Conservation (phyloP, 2,113 vertebrate species). For the Anthoscopus minutus region DNA sequence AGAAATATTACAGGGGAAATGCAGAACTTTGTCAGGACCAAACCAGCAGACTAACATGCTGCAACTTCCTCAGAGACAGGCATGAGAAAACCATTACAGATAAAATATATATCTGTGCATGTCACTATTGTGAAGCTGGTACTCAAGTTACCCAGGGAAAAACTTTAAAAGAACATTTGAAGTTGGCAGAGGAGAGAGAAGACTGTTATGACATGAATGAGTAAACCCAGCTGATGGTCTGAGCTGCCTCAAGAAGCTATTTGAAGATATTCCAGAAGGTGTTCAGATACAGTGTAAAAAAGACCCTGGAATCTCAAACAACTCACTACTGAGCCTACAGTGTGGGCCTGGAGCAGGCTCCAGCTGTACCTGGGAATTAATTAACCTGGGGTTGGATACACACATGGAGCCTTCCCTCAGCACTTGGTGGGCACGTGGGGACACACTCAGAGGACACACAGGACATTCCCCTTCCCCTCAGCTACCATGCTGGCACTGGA, state of each 20-base stretch:
- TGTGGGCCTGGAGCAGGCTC: neutral
- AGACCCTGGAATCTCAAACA: neutral
- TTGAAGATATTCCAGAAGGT: neutral
- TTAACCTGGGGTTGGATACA: neutral
- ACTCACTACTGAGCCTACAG: neutral
- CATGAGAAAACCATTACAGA: neutral
- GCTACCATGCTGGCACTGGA: neutral
- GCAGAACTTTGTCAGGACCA: neutral
- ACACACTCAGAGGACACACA: neutral
- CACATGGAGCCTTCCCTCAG: neutral
- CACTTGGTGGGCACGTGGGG: rapidly evolving
- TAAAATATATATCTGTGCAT: neutral
- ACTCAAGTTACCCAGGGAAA: neutral
- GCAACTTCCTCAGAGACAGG: neutral
- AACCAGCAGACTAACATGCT: neutral
- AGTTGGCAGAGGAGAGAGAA: neutral
- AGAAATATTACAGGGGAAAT: neutral
- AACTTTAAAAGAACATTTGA: neutral
- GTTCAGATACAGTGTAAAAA: neutral
- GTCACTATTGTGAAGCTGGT: neutral
- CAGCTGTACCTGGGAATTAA: neutral
- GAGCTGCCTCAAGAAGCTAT: neutral
- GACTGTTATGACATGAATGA: neutral
- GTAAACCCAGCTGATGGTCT: neutral
- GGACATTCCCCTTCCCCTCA: neutral